Base-by-base conservation (phyloP, 2,797 vertebrate species). In the Pogonophryne albipinna region DNA sequence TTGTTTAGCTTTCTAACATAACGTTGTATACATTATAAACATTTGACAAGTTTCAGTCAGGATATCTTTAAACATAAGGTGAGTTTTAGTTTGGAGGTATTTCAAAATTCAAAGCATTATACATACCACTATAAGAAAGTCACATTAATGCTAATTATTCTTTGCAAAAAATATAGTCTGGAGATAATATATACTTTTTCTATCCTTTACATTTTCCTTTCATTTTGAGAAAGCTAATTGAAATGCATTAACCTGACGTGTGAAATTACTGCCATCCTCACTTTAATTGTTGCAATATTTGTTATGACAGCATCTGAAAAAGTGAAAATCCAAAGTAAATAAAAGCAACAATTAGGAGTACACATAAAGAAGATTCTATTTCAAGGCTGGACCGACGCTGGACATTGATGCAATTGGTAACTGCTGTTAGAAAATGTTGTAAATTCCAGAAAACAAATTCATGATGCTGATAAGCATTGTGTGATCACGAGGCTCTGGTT, bases 381-480 rank as follows among this genome's bases (percentile, higher is more conserved):
- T 70, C 2, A 50, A 16, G 17, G 38, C 53, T 41, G 46, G 10
- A 12, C 27, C 10, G 5, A 66, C 52, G 65, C 56, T 60, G 11
- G 42, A 73, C 62, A 71, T 9, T 59, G 70, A 77, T 77, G 69
- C 14, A 71, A 70, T 12, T 67, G 75, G 67, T 66, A 62, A 66
- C 9, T 52, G 60, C 59, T 63, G 49, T 74, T 20, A 66, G 4
- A 53, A 49, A 70, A 66, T 52, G 17, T 60, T 3, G 41, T 27
- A 52, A 75, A 76, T 70, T 74, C 62, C 34, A 68, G 38, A 71
- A 80, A 86, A 27, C 76, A 60, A 74, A 50, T 44, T 65, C 66
- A 58, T 64, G 63, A 84, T 45, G 44, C 57, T 72, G 63, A 80
- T 80, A 67, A 85, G 64, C 49, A 57, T 57, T 78, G 74, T 79